These are phyloP conservation scores for Epistrophella euchroma DNA, from an alignment of 2,888 invertebrate genomes.

Conservation along the genomic window DNA sequence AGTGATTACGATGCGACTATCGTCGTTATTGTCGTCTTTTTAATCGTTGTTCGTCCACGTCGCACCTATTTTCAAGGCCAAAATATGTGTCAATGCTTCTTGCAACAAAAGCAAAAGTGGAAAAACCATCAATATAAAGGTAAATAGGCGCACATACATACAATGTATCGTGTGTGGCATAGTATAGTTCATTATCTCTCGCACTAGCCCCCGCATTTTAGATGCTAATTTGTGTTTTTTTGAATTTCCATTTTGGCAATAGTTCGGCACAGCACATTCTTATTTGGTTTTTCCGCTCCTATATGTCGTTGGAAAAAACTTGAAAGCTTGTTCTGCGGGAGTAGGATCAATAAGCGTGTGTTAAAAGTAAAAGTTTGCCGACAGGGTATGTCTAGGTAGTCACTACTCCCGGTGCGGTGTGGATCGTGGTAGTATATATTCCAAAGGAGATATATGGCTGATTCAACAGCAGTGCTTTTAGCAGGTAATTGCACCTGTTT, in stretches of 20 bases:
- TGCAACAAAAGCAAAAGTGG: slow-evolving; percentile 66
- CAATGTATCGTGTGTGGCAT: neutral
- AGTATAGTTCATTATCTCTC: slow-evolving; percentile 31
- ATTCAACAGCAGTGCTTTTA: slow-evolving; percentile 9
- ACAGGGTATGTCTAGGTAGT: slow-evolving; percentile 6
- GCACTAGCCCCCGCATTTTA: slow-evolving; percentile 27
- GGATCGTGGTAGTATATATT: slow-evolving; percentile 4
- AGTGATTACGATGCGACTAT: slow-evolving; percentile 55
- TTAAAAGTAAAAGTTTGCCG: slow-evolving; percentile 56
- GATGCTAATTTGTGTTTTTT: slow-evolving; percentile 54
- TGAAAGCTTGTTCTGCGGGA: slow-evolving; percentile 1
- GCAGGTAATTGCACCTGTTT: slow-evolving; percentile 25
- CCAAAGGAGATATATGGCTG: slow-evolving; percentile 32
- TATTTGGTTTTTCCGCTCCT: neutral
- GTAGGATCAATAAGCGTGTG: neutral
- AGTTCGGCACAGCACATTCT: neutral
- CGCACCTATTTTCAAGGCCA: slow-evolving; percentile 67
- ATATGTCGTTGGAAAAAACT: neutral
- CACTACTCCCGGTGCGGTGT: neutral
- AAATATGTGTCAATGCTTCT: slow-evolving; percentile 70
- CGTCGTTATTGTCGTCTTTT: slow-evolving; percentile 23
- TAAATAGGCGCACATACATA: neutral
- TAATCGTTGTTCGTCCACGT: slow-evolving; percentile 17
- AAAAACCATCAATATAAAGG: slow-evolving; percentile 60
- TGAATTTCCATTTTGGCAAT: neutral